Conservation (phyloP, 2,113 vertebrate species). For the Neotoma lepida region DNA sequence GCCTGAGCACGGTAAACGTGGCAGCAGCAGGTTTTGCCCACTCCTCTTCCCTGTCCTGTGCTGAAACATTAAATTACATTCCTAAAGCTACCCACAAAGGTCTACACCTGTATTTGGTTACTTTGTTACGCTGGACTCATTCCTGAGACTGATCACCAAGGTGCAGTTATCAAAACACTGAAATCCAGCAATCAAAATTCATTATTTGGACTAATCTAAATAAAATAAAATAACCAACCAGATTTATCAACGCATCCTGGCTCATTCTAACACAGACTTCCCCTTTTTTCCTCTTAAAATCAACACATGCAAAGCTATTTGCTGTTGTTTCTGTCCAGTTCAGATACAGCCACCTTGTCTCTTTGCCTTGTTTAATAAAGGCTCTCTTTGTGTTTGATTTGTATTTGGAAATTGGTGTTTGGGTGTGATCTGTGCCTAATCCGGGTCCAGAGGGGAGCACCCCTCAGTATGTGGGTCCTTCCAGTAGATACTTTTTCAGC, state of each 20-base stretch:
- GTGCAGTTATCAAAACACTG: neutral
- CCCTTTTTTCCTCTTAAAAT: neutral
- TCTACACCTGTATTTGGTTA: neutral
- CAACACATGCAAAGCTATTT: neutral
- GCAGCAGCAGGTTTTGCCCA: neutral
- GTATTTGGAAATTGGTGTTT: neutral
- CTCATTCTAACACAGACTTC: neutral
- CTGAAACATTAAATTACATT: neutral
- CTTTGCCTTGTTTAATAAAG: neutral
- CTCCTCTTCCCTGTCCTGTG: accelerated
- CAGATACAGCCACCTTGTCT: neutral
- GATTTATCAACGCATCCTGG: neutral
- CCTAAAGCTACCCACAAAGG: neutral
- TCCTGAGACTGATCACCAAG: neutral
- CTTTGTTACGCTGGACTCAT: neutral
- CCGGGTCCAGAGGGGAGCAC: neutral
- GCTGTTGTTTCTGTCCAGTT: neutral
- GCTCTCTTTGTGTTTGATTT: neutral
- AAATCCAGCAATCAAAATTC: neutral
- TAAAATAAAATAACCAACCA: neutral
- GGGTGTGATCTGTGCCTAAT: neutral
- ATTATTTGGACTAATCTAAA: neutral
- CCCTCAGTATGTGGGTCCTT: neutral
- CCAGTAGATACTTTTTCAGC: neutral
- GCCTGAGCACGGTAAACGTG: neutral